Conservation (phyloP, 2,888 invertebrate species). For the Bibio marci region DNA sequence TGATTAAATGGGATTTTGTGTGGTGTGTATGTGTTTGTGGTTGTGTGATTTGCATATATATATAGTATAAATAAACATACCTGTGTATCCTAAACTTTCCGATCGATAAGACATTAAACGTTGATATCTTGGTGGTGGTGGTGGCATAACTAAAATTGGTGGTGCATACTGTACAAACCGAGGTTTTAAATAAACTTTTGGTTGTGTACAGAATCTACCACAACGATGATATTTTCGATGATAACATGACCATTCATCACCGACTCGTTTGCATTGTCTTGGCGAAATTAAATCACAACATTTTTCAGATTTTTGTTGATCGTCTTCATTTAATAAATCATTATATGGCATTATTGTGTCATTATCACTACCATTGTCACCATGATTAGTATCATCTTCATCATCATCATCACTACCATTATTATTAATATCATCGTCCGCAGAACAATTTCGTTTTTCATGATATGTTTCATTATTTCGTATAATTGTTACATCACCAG, state of each 20-base stretch:
- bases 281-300: slow-evolving; percentile 20
- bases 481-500: background rate
- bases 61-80: too few relatives aligned
- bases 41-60: too few relatives aligned
- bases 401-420: background rate
- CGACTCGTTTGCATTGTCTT: slow-evolving; percentile 13
- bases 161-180: background rate
- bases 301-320: background rate
- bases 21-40: too few relatives aligned
- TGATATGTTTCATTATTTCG: background rate
- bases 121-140: background rate
- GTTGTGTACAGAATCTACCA: slow-evolving; percentile 16
- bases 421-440: background rate
- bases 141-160: slow-evolving; percentile 5
- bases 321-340: too few relatives aligned
- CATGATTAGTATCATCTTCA: too few relatives aligned
- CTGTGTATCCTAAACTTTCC: background rate
- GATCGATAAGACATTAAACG: background rate
- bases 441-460: background rate
- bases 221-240: slow-evolving; percentile 16
- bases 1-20: too few relatives aligned
- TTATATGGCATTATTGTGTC: too few relatives aligned
- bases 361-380: too few relatives aligned
- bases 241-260: slow-evolving; percentile 16
- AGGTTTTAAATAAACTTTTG: slow-evolving; percentile 16